These are phyloP conservation scores for Stenodera caucasica DNA, from an alignment of 2,888 invertebrate genomes.

Conservation along the genomic window DNA sequence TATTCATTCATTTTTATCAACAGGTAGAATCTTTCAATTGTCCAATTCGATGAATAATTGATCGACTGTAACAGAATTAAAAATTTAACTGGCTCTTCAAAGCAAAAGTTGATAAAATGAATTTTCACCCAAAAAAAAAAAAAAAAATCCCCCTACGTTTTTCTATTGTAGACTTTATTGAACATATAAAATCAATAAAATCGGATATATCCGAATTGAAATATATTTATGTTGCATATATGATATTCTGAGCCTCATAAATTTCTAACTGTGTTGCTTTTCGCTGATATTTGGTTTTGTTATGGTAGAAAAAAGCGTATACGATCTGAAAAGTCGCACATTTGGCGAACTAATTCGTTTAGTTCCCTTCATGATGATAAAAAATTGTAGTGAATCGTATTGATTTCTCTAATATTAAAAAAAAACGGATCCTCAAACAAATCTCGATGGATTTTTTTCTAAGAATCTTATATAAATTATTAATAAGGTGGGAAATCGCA, in stretches of 20 bases:
- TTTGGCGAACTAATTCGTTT: neutral
- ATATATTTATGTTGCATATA: neutral
- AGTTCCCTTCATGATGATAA: neutral
- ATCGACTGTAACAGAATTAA: neutral
- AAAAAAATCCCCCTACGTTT: no score
- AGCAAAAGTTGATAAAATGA: neutral
- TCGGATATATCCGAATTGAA: neutral
- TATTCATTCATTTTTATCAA: no score
- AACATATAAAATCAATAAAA: neutral
- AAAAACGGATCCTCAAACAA: neutral
- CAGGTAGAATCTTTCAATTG: neutral
- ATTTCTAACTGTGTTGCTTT: neutral
- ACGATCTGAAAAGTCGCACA: neutral
- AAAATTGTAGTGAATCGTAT: neutral
- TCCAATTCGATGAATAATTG: neutral
- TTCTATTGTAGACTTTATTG: no score
- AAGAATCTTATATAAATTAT: no score
- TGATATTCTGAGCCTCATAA: constrained; percentile 4
- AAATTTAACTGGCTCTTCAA: neutral
- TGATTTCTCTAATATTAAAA: neutral
- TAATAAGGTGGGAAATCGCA: no score
- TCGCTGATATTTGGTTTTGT: neutral
- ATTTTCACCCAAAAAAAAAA: no score
- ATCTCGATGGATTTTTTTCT: neutral
- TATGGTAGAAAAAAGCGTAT: neutral